These are phyloP conservation scores for Merodon equestris DNA, from an alignment of 2,888 invertebrate genomes.

Conservation along the genomic window DNA sequence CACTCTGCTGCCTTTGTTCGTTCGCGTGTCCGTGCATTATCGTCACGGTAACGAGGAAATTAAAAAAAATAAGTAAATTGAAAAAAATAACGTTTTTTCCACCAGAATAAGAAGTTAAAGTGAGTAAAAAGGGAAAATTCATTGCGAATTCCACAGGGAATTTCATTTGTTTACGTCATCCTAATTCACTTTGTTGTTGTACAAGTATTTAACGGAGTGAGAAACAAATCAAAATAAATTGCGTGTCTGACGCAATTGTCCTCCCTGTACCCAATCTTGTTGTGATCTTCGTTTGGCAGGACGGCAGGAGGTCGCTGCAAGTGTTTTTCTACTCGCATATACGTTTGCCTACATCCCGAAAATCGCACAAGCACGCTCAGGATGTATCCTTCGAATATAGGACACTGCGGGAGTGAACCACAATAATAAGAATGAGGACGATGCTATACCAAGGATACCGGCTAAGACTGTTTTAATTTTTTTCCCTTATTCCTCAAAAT, in stretches of 20 bases:
- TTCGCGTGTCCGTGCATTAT: slow-evolving; percentile 28
- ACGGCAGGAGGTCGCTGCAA: not conserved
- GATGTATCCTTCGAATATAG: slow-evolving; percentile 14
- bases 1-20: slow-evolving; percentile 30
- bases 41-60: slow-evolving; percentile 1
- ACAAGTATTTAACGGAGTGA: not conserved
- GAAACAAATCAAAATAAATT: slow-evolving; percentile 37
- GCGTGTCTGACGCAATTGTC: slow-evolving; percentile 51
- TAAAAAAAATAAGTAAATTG: slow-evolving; percentile 23
- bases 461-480: too few relatives aligned
- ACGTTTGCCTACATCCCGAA: too few relatives aligned
- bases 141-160: not conserved
- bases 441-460: slow-evolving; percentile 1
- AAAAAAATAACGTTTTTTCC: not conserved
- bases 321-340: too few relatives aligned
- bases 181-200: too few relatives aligned
- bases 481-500: too few relatives aligned
- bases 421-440: slow-evolving; percentile 10
- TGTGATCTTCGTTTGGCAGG: slow-evolving; percentile 27
- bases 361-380: slow-evolving; percentile 11
- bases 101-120: slow-evolving; percentile 3
- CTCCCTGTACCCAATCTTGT: slow-evolving; percentile 23
- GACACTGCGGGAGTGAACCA: slow-evolving; percentile 28
- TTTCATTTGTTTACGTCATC: too few relatives aligned
- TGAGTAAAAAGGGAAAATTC: slow-evolving; percentile 7